Evolutionary conservation across 2,797 vertebrate genomes (phyloP).

Genomic region (Scleropages formosus): DNA sequence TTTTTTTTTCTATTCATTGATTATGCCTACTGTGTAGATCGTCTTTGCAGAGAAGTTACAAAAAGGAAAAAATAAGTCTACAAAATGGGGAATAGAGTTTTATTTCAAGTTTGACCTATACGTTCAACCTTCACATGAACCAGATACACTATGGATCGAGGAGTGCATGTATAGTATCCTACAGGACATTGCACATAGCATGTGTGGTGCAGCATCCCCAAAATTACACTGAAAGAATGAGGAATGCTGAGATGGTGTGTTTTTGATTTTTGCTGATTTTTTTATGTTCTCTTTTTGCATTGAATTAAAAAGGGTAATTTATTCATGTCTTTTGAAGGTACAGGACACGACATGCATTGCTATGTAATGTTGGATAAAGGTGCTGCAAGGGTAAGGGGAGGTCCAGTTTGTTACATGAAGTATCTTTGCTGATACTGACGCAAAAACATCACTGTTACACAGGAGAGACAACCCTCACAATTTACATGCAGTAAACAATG

Average conservation of each 20-base stretch:
- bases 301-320: neutral
- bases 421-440: neutral
- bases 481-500: neutral
- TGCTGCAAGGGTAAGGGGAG: neutral
- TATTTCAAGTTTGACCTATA: slow-evolving; percentile 38
- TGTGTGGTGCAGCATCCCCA: slow-evolving; percentile 29
- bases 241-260: neutral
- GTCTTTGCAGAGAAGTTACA: slow-evolving; percentile 44
- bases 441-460: slow-evolving; percentile 34
- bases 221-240: neutral
- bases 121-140: slow-evolving; percentile 37
- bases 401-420: slow-evolving; percentile 3
- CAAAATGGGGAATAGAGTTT: slow-evolving; percentile 33
- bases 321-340: slow-evolving; percentile 6
- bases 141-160: slow-evolving; percentile 25
- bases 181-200: slow-evolving; percentile 31
- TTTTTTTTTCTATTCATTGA: neutral
- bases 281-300: neutral
- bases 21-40: neutral
- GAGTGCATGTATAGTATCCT: slow-evolving; percentile 37
- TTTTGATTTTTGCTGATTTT: slow-evolving; percentile 18
- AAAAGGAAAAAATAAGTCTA: slow-evolving; percentile 51
- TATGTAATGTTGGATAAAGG: neutral
- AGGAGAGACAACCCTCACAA: neutral
- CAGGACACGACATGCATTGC: neutral